These are phyloP conservation scores for Pedionomus torquatus DNA, from an alignment of 2,113 vertebrate species.

Conservation along the genomic window DNA sequence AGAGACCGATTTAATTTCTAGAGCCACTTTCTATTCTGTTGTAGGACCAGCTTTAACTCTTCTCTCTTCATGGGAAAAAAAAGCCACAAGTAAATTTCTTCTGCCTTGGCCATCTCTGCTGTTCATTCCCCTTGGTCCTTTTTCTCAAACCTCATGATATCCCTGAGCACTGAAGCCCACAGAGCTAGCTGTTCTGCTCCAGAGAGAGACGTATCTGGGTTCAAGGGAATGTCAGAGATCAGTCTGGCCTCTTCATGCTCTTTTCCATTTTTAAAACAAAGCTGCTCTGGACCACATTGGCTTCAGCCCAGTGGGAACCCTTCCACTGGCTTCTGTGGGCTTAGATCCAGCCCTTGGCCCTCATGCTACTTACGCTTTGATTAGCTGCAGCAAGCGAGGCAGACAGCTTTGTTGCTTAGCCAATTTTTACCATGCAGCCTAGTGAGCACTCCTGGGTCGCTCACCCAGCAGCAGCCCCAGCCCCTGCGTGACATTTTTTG, in stretches of 20 bases:
- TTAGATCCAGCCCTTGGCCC: not conserved
- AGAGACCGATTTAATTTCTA: not conserved
- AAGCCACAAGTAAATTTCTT: not conserved
- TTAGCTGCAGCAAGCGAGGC: not conserved
- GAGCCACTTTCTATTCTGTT: not conserved
- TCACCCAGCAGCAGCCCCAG: not conserved
- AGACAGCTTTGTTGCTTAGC: not conserved
- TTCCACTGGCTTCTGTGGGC: not conserved
- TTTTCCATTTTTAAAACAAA: not conserved
- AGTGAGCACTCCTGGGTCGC: not conserved
- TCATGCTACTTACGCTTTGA: not conserved
- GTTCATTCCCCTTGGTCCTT: not conserved
- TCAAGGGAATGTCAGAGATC: not conserved
- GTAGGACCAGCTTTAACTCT: not conserved
- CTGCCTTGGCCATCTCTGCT: not conserved
- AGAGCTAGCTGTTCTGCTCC: not conserved
- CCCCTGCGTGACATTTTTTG: rapidly evolving
- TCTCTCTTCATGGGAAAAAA: not conserved
- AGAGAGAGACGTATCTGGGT: not conserved
- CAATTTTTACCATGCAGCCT: not conserved
- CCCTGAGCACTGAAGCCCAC: not conserved
- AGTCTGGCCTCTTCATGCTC: not conserved
- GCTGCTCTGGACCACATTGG: not conserved
- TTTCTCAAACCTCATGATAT: not conserved
- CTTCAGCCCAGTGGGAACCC: not conserved